These are phyloP conservation scores for Pangasius sanitwongsei DNA, from an alignment of 2,797 vertebrate genomes.

Conservation along the genomic window DNA sequence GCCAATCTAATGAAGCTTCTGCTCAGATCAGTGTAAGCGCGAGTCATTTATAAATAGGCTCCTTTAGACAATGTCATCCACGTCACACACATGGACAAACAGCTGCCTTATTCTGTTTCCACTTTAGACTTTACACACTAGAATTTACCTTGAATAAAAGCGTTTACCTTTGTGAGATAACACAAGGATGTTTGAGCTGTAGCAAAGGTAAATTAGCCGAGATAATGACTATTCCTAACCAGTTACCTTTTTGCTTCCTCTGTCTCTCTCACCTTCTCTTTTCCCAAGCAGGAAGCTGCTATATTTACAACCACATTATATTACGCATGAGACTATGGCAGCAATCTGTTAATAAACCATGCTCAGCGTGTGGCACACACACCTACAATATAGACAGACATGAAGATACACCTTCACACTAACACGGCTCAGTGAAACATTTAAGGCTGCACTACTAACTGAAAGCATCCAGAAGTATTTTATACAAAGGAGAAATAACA, in stretches of 20 bases:
- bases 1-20: constrained; percentile 42
- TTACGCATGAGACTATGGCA: constrained; percentile 57
- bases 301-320: constrained; percentile 61
- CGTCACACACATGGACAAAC: background rate
- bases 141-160: constrained; percentile 40
- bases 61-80: constrained; percentile 12
- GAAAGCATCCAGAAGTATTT: background rate
- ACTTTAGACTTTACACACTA: constrained; percentile 31
- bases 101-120: background rate
- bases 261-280: constrained; percentile 16
- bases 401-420: constrained; percentile 1
- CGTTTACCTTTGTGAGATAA: background rate
- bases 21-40: constrained; percentile 31
- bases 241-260: constrained; percentile 27
- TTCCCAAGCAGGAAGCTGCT: constrained; percentile 38
- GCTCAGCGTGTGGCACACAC: constrained; percentile 28
- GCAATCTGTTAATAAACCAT: constrained; percentile 62
- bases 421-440: background rate
- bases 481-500: background rate
- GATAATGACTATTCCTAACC: constrained; percentile 16
- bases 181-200: background rate
- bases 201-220: constrained; percentile 1
- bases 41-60: constrained; percentile 18
- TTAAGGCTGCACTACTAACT: background rate
- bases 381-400: constrained; percentile 14